These are phyloP conservation scores for Porites divaricata DNA, from an alignment of 92 coral and sea anemone species.

Conservation along the genomic window DNA sequence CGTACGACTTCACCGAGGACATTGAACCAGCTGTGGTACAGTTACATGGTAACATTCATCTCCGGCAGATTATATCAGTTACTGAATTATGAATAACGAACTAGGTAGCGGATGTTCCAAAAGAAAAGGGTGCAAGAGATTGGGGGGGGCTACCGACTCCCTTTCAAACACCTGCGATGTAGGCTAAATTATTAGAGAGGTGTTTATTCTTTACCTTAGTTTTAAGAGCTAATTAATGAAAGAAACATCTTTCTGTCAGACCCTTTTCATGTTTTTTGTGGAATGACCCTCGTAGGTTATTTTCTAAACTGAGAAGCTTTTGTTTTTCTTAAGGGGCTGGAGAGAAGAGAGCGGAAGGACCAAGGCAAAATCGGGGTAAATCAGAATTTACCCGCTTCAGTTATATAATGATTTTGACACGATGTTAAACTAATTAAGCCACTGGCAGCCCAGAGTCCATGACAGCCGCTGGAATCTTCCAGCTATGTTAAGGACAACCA, in stretches of 20 bases:
- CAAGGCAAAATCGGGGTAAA: background rate
- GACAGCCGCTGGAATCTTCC: too few relatives aligned
- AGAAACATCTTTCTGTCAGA: background rate
- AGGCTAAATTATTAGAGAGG: background rate
- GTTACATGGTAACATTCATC: conserved; percentile 3
- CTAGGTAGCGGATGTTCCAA: background rate
- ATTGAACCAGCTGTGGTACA: conserved; percentile 12
- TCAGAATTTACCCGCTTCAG: background rate
- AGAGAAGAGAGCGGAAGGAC: conserved; percentile 8
- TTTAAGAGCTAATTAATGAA: background rate
- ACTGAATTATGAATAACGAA: background rate
- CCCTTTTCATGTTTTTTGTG: too few relatives aligned
- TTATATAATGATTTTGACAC: background rate
- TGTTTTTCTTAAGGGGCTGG: background rate
- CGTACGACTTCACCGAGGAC: conserved; percentile 14
- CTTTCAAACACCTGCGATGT: too few relatives aligned
- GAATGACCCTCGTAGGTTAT: background rate
- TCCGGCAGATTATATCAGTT: background rate
- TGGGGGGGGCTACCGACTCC: too few relatives aligned
- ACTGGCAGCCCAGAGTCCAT: background rate
- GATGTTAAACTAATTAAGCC: background rate
- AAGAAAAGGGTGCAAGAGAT: too few relatives aligned
- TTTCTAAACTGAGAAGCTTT: background rate
- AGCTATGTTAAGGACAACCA: too few relatives aligned
- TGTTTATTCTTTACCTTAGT: background rate